Evolutionary conservation across 2,797 vertebrate species (phyloP).

Genomic region (Liparis tanakae): DNA sequence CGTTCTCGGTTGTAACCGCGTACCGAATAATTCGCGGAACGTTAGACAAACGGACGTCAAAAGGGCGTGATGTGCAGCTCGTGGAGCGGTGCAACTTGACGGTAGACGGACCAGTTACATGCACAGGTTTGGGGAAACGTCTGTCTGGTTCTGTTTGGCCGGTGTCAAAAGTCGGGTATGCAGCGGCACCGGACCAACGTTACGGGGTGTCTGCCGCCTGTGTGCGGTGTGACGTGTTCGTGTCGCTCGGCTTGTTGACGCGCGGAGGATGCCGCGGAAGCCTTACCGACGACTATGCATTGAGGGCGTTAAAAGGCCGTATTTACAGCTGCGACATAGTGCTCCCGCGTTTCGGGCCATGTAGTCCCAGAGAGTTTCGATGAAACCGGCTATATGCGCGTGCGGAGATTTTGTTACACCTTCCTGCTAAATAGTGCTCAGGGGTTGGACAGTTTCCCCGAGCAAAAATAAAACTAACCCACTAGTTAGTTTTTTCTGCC

Average conservation of each 20-base stretch:
- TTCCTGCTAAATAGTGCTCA: constrained; percentile 72
- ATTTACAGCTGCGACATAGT: constrained; percentile 79
- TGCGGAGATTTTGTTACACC: constrained; percentile 68
- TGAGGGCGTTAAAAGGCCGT: constrained; percentile 72
- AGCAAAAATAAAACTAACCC: neutral
- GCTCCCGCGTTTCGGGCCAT: constrained; percentile 63
- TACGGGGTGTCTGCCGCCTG: constrained; percentile 1
- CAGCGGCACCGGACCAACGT: constrained; percentile 2
- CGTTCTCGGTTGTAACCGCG: constrained; percentile 28
- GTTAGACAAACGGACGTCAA: neutral
- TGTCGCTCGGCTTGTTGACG: constrained; percentile 8
- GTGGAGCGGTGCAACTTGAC: neutral
- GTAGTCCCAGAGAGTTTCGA: constrained; percentile 75
- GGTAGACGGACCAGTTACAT: neutral
- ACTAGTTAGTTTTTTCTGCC: neutral
- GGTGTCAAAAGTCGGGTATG: constrained; percentile 41
- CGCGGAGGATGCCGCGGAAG: constrained; percentile 8
- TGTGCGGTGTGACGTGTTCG: constrained; percentile 11
- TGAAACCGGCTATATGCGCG: constrained; percentile 78
- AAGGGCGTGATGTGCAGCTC: neutral
- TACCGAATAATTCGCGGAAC: constrained; percentile 10
- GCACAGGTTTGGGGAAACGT: neutral
- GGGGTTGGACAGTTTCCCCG: constrained; percentile 31
- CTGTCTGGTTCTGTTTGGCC: constrained; percentile 36
- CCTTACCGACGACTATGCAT: constrained; percentile 35